A percentile compares a stretch with the other conserved stretches of the same genome.
Conservation (phyloP, 2,888 invertebrate species). For the Sipha maydis region DNA sequence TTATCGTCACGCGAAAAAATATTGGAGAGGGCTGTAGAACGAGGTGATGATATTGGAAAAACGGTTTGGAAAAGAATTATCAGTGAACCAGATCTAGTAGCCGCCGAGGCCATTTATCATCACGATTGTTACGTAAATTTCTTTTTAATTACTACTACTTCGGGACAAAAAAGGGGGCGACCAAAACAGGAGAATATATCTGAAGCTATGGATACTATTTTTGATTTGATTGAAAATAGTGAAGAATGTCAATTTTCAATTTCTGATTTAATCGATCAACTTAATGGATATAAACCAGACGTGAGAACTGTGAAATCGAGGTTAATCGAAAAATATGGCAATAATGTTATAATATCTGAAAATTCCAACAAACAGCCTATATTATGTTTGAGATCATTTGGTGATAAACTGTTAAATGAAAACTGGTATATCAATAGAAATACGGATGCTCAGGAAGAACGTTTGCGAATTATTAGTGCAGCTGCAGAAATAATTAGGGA, state of each 20-base stretch:
- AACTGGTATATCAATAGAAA: constrained; percentile 66
- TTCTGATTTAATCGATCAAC: constrained; percentile 21
- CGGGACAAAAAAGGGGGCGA: no score
- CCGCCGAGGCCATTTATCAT: no score
- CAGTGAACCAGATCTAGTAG: no score
- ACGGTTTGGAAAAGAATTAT: no score
- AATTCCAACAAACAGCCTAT: background rate
- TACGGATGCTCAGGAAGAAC: constrained; percentile 64
- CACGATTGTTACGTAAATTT: no score
- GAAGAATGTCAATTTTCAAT: constrained; percentile 39
- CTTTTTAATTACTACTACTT: no score
- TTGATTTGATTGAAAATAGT: constrained; percentile 16
- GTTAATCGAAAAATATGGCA: constrained; percentile 46
- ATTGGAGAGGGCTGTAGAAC: no score
- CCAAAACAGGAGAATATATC: no score
- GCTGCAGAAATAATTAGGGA: constrained; percentile 66
- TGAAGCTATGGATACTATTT: constrained; percentile 25
- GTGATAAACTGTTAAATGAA: constrained; percentile 37
- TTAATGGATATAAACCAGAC: constrained; percentile 32
- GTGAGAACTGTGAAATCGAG: constrained; percentile 20
- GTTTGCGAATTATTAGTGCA: constrained; percentile 66
- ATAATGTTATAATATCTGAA: constrained; percentile 34
- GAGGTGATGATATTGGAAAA: no score
- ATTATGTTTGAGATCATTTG: constrained; percentile 48
- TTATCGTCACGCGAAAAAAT: no score